phyloP scores from a whole-genome alignment of 2,113 vertebrate genomes.

The Azemiops feae region DNA sequence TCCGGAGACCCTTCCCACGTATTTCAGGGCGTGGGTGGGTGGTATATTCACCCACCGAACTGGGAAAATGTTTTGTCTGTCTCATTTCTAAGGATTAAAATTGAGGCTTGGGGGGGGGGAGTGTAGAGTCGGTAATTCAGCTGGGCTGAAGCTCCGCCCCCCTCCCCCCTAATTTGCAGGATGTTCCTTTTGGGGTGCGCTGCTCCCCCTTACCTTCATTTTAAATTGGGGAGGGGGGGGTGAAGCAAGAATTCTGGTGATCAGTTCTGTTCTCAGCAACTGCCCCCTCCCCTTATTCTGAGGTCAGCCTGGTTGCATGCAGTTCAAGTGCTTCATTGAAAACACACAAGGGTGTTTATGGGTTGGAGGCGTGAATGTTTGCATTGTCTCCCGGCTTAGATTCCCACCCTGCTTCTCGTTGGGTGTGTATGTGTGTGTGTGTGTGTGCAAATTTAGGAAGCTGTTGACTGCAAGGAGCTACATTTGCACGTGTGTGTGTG shows the following conservation, averaged over 20 bases:
- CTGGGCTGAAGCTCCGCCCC: not conserved
- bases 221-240: not conserved
- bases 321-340: not conserved
- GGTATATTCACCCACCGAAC: not conserved
- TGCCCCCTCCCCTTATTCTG: not conserved
- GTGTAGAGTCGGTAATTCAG: not conserved
- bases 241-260: not conserved
- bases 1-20: not conserved
- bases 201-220: not conserved
- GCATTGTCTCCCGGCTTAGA: not conserved
- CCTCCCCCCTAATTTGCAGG: not conserved
- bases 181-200: not conserved
- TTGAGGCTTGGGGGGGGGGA: not conserved
- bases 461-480: fast-evolving
- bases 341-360: not conserved
- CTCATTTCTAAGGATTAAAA: not conserved
- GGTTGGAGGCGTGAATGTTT: not conserved
- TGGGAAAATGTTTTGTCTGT: not conserved
- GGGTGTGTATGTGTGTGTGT: not conserved
- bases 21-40: too few relatives aligned
- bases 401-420: not conserved
- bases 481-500: not conserved
- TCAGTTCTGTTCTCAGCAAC: too few relatives aligned
- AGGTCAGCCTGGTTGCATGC: not conserved
- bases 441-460: too few relatives aligned